A percentile compares a stretch with the other conserved stretches of the same genome.
phyloP scores from a whole-genome alignment of 2,888 invertebrate genomes.

The Lamproptera curius region DNA sequence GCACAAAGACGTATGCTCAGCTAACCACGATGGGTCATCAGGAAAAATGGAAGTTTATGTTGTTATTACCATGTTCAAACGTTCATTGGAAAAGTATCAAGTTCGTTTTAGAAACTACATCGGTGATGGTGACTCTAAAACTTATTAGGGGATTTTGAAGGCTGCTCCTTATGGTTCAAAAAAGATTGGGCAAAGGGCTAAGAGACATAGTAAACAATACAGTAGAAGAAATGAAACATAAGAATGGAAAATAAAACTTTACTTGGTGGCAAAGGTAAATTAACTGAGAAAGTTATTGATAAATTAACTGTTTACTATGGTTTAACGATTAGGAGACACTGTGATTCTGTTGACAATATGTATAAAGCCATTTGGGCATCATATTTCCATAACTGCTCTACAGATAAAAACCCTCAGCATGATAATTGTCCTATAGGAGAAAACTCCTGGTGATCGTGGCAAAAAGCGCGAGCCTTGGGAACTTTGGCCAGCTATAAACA shows the following conservation, averaged over 20 bases:
- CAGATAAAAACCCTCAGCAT: constrained; percentile 18
- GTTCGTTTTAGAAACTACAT: neutral
- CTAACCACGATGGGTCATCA: neutral
- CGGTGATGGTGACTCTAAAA: neutral
- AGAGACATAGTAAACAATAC: neutral
- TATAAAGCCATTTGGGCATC: constrained; percentile 33
- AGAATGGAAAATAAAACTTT: neutral
- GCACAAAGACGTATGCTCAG: neutral
- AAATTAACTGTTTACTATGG: constrained; percentile 37
- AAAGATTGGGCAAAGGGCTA: neutral
- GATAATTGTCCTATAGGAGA: constrained; percentile 14
- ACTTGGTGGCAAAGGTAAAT: constrained; percentile 20
- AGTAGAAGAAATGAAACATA: neutral
- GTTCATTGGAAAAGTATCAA: neutral
- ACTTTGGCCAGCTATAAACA: neutral
- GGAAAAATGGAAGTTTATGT: neutral
- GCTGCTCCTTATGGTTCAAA: neutral
- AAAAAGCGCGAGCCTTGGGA: neutral
- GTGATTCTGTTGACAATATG: constrained; percentile 33
- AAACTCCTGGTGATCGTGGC: neutral
- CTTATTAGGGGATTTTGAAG: neutral
- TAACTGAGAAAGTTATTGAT: constrained; percentile 32
- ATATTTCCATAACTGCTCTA: constrained; percentile 15
- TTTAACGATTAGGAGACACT: constrained; percentile 32
- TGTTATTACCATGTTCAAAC: neutral